Evolutionary conservation across 2,888 invertebrate genomes (phyloP).

Genomic region (Conus canariensis): DNA sequence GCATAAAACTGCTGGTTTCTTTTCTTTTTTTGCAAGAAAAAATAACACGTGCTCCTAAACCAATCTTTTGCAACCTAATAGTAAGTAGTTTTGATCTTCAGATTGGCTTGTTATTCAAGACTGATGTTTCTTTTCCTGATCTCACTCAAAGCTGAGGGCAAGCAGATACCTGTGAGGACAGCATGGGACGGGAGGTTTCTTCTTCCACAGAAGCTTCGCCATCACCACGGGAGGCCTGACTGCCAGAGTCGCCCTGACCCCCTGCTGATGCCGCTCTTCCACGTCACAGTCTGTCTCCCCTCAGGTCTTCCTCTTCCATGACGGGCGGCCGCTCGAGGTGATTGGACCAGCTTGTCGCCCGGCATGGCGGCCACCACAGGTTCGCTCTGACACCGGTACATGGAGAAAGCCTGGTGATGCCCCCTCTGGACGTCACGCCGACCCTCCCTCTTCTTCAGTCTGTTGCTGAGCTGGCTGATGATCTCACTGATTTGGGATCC

Average conservation of each 20-base stretch:
- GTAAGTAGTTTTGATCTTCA: too few relatives aligned
- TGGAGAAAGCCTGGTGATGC: constrained; percentile 2
- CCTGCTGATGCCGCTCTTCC: not conserved
- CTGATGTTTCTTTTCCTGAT: too few relatives aligned
- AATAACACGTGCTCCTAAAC: too few relatives aligned
- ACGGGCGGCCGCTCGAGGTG: not conserved
- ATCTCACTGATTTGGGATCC: constrained; percentile 17
- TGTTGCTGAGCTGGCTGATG: constrained; percentile 32
- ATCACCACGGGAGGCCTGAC: not conserved
- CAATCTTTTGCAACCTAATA: too few relatives aligned
- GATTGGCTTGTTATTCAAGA: too few relatives aligned
- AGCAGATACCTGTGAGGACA: not conserved
- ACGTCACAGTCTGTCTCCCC: not conserved
- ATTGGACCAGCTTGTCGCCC: not conserved
- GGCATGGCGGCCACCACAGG: constrained; percentile 13
- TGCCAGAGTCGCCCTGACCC: too few relatives aligned
- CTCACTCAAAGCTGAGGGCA: not conserved
- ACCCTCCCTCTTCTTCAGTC: constrained; percentile 9
- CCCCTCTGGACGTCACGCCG: not conserved
- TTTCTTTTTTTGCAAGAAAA: too few relatives aligned
- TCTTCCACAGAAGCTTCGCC: not conserved
- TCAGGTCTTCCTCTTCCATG: not conserved
- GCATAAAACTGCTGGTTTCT: too few relatives aligned
- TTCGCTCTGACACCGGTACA: constrained; percentile 35
- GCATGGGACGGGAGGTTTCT: not conserved